Base-by-base conservation (phyloP, 1,140 invertebrate species). In the Rhopalosiphum maidis region DNA sequence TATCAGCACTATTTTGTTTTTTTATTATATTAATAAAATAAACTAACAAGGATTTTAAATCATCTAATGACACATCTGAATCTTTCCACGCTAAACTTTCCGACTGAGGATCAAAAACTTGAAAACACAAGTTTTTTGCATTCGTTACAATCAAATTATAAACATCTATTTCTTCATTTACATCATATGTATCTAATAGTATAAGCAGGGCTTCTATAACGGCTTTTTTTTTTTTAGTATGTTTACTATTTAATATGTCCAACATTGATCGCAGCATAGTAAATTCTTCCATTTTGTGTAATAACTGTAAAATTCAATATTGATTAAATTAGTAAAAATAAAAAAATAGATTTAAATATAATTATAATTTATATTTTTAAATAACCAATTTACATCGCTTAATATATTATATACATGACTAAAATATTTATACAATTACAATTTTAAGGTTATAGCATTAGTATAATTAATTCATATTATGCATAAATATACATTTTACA, bases 231-330 rank as follows among this genome's bases (percentile, higher is more conserved):
- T 92, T 92, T 21, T 25, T 48, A 15, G 82, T 18, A 86, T 48
- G 25, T 18, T 93, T 43, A 93, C 91, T 55, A 85, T 93, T 85
- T 68, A 93, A 54, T 54, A 93, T 93, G 18, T 93, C 55, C 11
- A 93, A 86, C 91, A 93, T 93, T 55, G 91, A 86, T 55, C n/a
- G 46, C 43, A 93, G 25, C 30, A 93, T 54, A 25, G 23, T 93
- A 21, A 54, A 30, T 93, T 93, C 82, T 93, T 93, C 91, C 91
- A 93, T 93, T 43, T 30, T 93, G 21, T 41, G 37, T 82, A 48
- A 23, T 92, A 83, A 86, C 91, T 93, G 91, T 60, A 93, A 93
- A 93, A 93, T 93, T 55, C 0, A 93, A 93, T 85, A 86, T 46
- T 83, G 35, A 92, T 91, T 77, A 91, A n/a, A 68, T 83, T 89